Conservation (phyloP, 2,113 vertebrate species). For the Oreochromis spilurus region DNA sequence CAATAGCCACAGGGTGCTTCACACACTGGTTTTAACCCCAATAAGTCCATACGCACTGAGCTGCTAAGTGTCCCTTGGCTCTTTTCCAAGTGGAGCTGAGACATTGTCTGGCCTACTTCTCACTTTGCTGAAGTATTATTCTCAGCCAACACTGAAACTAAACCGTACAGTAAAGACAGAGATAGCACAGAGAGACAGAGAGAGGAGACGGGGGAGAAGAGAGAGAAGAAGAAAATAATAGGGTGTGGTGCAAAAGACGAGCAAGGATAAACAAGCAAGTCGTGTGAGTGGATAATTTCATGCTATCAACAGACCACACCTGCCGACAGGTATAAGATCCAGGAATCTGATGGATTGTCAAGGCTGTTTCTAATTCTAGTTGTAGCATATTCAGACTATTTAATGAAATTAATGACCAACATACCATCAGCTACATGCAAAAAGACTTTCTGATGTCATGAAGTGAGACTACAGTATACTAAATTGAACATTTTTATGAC, state of each 20-base stretch:
- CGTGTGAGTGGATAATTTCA: not conserved
- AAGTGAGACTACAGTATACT: not conserved
- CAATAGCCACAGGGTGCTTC: not conserved
- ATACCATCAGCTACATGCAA: not conserved
- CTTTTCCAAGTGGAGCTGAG: slow-evolving; percentile 40
- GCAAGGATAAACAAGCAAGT: not conserved
- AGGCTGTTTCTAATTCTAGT: not conserved
- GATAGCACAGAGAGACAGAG: not conserved
- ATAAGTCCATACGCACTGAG: not conserved
- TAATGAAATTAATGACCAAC: not conserved
- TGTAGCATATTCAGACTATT: not conserved
- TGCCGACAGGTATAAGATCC: not conserved
- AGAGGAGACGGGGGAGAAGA: not conserved
- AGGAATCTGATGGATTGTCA: not conserved
- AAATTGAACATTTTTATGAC: not conserved
- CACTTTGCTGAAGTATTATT: slow-evolving; percentile 6
- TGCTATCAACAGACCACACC: not conserved
- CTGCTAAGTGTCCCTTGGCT: slow-evolving; percentile 15
- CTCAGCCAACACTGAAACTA: not conserved
- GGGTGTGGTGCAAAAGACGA: not conserved
- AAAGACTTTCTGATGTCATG: not conserved
- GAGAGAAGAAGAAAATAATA: not conserved
- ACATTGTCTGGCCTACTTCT: slow-evolving; percentile 37
- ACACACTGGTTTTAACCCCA: slow-evolving; percentile 15
- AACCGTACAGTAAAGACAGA: not conserved